Percentiles rank a stretch among this genome's conserved stretches.
phyloP scores from a whole-genome alignment of 2,797 vertebrate genomes.

The Spondyliosoma cantharus region DNA sequence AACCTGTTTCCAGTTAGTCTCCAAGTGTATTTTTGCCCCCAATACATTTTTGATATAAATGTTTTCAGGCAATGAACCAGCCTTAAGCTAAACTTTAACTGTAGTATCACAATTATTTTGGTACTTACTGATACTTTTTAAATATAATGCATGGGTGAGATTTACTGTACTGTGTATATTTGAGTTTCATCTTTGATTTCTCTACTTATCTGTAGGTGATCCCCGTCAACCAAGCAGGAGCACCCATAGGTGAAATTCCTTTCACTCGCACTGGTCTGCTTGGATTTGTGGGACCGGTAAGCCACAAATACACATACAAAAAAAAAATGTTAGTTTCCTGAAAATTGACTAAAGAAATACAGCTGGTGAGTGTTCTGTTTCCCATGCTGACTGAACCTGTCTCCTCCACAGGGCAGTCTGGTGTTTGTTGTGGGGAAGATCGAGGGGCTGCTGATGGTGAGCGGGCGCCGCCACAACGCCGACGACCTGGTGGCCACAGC shows the following conservation, averaged over 20 bases:
- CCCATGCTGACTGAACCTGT: slow-evolving; percentile 18
- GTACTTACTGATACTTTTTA: no score
- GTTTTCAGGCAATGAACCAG: background rate
- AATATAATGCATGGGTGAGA: no score
- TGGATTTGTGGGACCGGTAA: slow-evolving; percentile 97
- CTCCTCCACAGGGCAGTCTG: slow-evolving; percentile 89
- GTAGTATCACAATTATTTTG: background rate
- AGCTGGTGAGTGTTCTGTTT: background rate
- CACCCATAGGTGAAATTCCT: slow-evolving; percentile 93
- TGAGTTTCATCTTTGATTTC: background rate
- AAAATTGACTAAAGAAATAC: background rate
- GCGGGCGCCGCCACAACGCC: slow-evolving; percentile 93
- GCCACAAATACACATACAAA: slow-evolving; percentile 39
- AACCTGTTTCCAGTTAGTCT: background rate
- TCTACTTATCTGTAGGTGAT: slow-evolving; percentile 87
- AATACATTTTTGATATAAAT: background rate
- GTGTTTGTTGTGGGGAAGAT: slow-evolving; percentile 98
- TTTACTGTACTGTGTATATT: background rate
- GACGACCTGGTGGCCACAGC: slow-evolving; percentile 97
- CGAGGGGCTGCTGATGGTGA: slow-evolving; percentile 93
- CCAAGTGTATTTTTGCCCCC: background rate
- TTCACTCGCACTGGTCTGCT: slow-evolving; percentile 94
- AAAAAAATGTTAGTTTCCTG: background rate
- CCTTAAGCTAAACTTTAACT: background rate
- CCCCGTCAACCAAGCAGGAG: slow-evolving; percentile 91